These are phyloP conservation scores for Huso huso DNA, from an alignment of 2,797 vertebrate genomes.

Conservation along the genomic window DNA sequence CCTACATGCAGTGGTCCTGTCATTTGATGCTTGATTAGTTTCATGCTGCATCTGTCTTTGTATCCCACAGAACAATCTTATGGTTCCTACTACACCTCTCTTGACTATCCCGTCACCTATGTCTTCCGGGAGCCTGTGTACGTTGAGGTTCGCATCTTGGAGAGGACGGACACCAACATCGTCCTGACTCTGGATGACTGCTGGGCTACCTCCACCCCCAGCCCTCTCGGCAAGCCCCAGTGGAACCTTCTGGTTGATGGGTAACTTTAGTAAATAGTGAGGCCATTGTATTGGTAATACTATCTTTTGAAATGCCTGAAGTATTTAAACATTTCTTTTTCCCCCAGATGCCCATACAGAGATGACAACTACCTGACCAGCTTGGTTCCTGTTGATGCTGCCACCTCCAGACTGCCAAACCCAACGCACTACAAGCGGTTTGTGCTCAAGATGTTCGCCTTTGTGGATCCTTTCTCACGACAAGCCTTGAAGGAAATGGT, in stretches of 20 bases:
- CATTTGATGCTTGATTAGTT: too few relatives aligned
- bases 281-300: background rate
- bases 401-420: slow-evolving; percentile 16
- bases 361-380: slow-evolving; percentile 20
- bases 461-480: background rate
- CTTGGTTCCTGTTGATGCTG: slow-evolving; percentile 33
- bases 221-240: slow-evolving; percentile 42
- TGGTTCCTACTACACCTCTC: slow-evolving; percentile 44
- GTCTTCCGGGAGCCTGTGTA: too few relatives aligned
- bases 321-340: background rate
- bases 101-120: slow-evolving; percentile 34
- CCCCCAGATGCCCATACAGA: background rate
- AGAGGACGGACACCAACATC: slow-evolving; percentile 10
- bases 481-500: slow-evolving; percentile 31
- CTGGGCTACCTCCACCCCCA: slow-evolving; percentile 50
- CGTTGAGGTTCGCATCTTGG: too few relatives aligned
- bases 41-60: too few relatives aligned
- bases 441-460: too few relatives aligned
- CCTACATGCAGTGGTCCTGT: slow-evolving; percentile 24
- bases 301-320: background rate
- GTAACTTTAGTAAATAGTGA: slow-evolving; percentile 28
- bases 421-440: too few relatives aligned
- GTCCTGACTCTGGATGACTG: slow-evolving; percentile 40
- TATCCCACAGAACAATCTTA: slow-evolving; percentile 40
- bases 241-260: slow-evolving; percentile 58